Conservation (phyloP, 2,888 invertebrate species). For the Melipona beecheii region DNA sequence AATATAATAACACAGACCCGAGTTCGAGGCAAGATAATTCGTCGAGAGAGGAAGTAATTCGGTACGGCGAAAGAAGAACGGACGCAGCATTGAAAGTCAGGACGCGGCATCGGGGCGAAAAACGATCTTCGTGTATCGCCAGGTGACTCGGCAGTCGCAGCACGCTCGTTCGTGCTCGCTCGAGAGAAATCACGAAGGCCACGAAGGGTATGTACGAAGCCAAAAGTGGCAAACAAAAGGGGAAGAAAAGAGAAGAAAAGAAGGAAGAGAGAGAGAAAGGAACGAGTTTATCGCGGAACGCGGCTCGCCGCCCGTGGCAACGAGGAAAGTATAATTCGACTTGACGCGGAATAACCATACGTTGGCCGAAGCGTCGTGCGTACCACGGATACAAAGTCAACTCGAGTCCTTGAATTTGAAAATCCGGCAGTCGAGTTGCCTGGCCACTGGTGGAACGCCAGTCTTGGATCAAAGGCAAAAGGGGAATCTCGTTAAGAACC, state of each 20-base stretch:
- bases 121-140: slow-evolving; percentile 65
- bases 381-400: slow-evolving; percentile 44
- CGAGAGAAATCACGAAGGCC: slow-evolving; percentile 67
- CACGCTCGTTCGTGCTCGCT: slow-evolving; percentile 65
- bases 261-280: slow-evolving; percentile 2
- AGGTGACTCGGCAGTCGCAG: slow-evolving; percentile 69
- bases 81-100: slow-evolving; percentile 59
- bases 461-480: neutral
- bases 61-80: neutral
- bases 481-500: neutral
- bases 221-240: slow-evolving; percentile 28
- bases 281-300: slow-evolving; percentile 55
- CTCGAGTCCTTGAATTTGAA: slow-evolving; percentile 49
- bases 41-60: slow-evolving; percentile 22
- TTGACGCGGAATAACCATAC: slow-evolving; percentile 57
- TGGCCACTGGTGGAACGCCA: neutral
- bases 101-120: slow-evolving; percentile 41
- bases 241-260: too few relatives aligned
- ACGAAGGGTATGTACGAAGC: neutral
- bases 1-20: neutral
- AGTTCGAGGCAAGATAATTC: slow-evolving; percentile 9
- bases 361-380: slow-evolving; percentile 29
- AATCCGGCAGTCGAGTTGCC: slow-evolving; percentile 24
- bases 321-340: slow-evolving; percentile 65
- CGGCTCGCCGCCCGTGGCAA: slow-evolving; percentile 3